Percentiles rank a stretch among this genome's conserved stretches.
Conservation (phyloP, 2,113 vertebrate species). For the Erythrolamprus reginae region DNA sequence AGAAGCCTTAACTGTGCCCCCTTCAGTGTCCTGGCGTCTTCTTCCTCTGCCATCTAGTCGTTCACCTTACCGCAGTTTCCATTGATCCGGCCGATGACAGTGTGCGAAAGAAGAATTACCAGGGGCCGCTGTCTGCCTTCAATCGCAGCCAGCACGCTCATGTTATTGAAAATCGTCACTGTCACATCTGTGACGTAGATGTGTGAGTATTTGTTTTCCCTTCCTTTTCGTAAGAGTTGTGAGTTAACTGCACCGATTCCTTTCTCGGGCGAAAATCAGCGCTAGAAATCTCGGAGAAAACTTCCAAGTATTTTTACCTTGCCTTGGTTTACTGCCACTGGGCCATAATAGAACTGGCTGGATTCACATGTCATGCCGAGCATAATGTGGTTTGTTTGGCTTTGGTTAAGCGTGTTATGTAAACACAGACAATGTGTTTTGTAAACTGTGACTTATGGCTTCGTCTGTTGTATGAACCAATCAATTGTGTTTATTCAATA, state of each 20-base stretch:
- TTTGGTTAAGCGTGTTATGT: not conserved
- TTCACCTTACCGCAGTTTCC: constrained; percentile 87
- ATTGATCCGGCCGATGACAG: constrained; percentile 90
- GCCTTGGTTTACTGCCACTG: not conserved
- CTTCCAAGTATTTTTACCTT: not conserved
- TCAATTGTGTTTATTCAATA: not conserved
- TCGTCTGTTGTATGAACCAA: not conserved
- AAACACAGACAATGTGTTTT: not conserved
- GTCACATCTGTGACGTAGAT: constrained; percentile 92
- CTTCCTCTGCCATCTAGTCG: constrained; percentile 83
- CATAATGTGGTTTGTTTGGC: not conserved
- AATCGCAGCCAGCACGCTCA: constrained; percentile 85
- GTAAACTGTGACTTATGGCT: not conserved
- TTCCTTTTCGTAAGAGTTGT: not conserved
- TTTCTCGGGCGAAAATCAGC: not conserved
- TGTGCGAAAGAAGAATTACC: constrained; percentile 79
- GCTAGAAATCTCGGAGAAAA: not conserved
- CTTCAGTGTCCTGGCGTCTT: constrained; percentile 83
- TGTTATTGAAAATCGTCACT: constrained; percentile 96
- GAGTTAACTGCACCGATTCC: not conserved
- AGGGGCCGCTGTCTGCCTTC: constrained; percentile 79
- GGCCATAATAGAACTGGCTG: not conserved
- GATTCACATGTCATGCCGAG: not conserved
- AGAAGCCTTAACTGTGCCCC: constrained; percentile 62
- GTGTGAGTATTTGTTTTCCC: constrained; percentile 80